These are phyloP conservation scores for Schrankia costaestrigalis DNA, from an alignment of 2,888 invertebrate species.

Conservation along the genomic window DNA sequence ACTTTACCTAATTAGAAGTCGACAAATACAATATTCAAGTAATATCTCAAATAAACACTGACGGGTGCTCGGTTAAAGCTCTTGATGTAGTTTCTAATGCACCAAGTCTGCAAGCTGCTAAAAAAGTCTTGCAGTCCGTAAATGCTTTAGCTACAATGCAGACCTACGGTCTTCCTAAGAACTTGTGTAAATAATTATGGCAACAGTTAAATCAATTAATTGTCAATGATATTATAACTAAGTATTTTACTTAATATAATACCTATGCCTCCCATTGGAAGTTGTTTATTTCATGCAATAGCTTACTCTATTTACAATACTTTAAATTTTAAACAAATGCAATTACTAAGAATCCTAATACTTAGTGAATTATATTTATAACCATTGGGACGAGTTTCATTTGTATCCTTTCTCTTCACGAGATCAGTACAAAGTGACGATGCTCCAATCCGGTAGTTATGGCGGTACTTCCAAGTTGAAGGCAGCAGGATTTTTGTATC, in stretches of 20 bases:
- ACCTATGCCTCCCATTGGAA: constrained; percentile 2
- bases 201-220: no score
- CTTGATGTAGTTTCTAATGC: constrained; percentile 6
- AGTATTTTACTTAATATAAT: background rate
- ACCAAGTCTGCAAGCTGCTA: constrained; percentile 7
- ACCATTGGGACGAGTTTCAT: background rate
- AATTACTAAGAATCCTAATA: background rate
- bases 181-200: no score
- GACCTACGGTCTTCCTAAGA: constrained; percentile 9
- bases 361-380: background rate
- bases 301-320: constrained; percentile 7
- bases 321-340: background rate
- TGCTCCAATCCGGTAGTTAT: constrained; percentile 12
- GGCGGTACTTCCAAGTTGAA: constrained; percentile 16
- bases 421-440: constrained; percentile 14
- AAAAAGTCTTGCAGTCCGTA: constrained; percentile 3
- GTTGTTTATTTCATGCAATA: constrained; percentile 11
- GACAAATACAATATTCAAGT: constrained; percentile 9
- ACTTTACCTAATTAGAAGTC: constrained; percentile 9
- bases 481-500: constrained; percentile 13
- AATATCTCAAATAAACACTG: constrained; percentile 7
- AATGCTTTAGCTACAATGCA: constrained; percentile 5
- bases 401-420: constrained; percentile 13
- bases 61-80: constrained; percentile 4
- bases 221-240: no score